phyloP scores from a whole-genome alignment of 2,888 invertebrate species.

The Acanthosepion esculentum region DNA sequence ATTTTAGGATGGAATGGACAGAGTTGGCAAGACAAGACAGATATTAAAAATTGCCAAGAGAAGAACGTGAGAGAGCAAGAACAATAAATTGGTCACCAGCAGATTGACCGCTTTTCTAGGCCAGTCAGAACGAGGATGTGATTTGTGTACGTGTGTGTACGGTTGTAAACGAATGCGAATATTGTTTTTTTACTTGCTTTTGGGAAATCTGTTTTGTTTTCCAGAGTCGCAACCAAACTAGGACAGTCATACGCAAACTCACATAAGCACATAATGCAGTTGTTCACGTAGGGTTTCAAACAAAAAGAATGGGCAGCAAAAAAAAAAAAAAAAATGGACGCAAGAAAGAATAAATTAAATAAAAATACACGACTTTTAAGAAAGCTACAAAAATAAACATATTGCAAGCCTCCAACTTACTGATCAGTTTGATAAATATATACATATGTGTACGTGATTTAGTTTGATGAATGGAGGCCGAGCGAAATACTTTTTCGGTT shows the following conservation, averaged over 20 bases:
- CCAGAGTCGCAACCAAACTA: neutral
- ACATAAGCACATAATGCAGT: neutral
- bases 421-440: neutral
- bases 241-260: neutral
- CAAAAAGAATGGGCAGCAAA: neutral
- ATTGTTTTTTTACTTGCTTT: neutral
- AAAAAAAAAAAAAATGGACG: neutral
- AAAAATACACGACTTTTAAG: neutral
- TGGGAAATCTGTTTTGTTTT: neutral
- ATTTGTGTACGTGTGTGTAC: neutral
- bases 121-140: neutral
- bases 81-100: neutral
- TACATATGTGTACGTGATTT: neutral
- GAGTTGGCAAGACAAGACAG: constrained; percentile 24
- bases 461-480: neutral
- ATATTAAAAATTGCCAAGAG: constrained; percentile 22
- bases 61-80: neutral
- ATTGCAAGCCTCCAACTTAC: neutral
- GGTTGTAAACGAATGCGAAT: neutral
- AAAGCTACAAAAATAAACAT: neutral
- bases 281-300: neutral
- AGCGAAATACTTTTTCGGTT: neutral
- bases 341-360: neutral
- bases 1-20: neutral
- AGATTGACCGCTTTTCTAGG: neutral